Base-by-base conservation (phyloP, 2,113 vertebrate genomes). In the Dolichotis patagonum region DNA sequence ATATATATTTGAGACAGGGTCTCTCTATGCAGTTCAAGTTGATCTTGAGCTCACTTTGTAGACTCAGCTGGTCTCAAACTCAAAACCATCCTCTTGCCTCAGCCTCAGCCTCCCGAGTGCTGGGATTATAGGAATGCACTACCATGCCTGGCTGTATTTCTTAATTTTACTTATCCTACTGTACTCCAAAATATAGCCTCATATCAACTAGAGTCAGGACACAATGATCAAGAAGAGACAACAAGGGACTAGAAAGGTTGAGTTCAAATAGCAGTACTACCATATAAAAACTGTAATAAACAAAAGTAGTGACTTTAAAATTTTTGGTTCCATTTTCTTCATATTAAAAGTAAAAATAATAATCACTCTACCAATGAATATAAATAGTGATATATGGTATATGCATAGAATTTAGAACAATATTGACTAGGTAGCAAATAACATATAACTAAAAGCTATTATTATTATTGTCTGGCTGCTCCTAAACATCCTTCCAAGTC, bases 261-360 rank as follows among this genome's bases (percentile, higher is more conserved):
- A 58, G 10, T 85, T 90, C 93, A 92, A 90, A 91, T 28, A 83
- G 20, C 52, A 80, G n/a, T 43, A 63, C 3, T 10, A 78, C 52
- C 43, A 65, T 88, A 88, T 77, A 84, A 19, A 41, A 41, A 73
- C 43, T 46, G n/a, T 38, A 54, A 80, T 24, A 90, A 22, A 38
- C 83, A 30, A 20, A 87, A 38, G 46, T 7, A 69, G 65, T 75
- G 73, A 95, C 41, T 77, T 77, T 22, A 46, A 67, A 82, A 95
- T 77, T 83, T 5, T 49, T 41, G 38, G 14, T 69, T 75, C 46
- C 87, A 91, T 28, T 71, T 86, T 92, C 26, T 85, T 86, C 43
- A 91, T 69, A 90, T 91, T 38, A 32, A 52, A 96, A 88, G 43
- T 85, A 38, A 94, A 94, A 54, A 69, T 58, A 85, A 86, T 11